phyloP scores from a whole-genome alignment of 1,140 invertebrate genomes.

The Sycophaga agraensis region DNA sequence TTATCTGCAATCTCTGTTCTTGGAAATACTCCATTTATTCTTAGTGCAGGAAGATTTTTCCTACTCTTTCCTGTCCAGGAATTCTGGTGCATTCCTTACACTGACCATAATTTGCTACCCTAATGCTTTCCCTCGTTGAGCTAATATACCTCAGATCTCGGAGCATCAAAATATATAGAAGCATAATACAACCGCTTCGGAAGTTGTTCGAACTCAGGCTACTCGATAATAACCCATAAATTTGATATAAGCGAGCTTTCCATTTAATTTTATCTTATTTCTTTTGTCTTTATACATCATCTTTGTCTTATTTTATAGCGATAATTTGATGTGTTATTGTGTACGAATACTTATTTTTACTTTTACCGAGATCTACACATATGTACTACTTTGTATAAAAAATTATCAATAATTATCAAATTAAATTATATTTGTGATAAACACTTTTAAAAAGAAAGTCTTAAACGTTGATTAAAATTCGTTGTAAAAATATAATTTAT shows the following conservation, averaged over 20 bases:
- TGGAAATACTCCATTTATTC: background rate
- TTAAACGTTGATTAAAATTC: too few species aligned
- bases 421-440: too few species aligned
- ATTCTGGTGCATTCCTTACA: background rate
- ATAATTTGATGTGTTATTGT: too few species aligned
- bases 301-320: too few species aligned
- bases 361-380: too few species aligned
- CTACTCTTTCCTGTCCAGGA: background rate
- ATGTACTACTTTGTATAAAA: too few species aligned
- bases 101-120: background rate
- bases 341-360: background rate
- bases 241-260: background rate
- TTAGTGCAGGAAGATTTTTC: too few species aligned
- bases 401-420: too few species aligned
- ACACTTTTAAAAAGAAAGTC: too few species aligned
- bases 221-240: constrained; percentile 14
- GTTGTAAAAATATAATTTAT: too few species aligned
- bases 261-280: constrained; percentile 12
- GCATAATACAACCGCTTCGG: constrained; percentile 1
- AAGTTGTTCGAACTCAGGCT: background rate
- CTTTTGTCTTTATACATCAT: too few species aligned
- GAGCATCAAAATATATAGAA: too few species aligned
- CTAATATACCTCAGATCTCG: background rate
- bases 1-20: constrained; percentile 2
- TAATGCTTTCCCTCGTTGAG: background rate